These are phyloP conservation scores for Melipona beecheii DNA, from an alignment of 2,888 invertebrate genomes.

Conservation along the genomic window DNA sequence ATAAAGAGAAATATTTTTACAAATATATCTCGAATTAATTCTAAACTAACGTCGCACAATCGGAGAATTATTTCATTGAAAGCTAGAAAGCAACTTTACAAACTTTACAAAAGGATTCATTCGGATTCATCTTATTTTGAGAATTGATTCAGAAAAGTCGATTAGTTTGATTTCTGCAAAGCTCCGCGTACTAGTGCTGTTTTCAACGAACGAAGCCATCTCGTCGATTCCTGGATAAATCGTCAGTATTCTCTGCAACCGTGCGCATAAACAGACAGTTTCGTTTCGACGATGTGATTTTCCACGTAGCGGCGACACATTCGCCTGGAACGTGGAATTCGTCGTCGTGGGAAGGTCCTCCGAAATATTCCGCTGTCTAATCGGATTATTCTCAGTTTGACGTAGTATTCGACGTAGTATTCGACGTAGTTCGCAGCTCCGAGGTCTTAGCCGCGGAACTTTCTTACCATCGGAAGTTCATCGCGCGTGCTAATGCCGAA, in stretches of 20 bases:
- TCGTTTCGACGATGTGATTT: not conserved
- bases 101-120: not conserved
- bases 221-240: not conserved
- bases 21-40: no score
- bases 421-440: not conserved
- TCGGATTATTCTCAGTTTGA: slow-evolving; percentile 28
- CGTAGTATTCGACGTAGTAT: not conserved
- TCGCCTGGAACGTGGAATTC: not conserved
- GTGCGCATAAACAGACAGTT: not conserved
- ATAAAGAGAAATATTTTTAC: no score
- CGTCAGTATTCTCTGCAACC: no score
- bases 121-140: not conserved
- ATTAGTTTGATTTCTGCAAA: not conserved
- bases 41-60: no score
- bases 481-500: not conserved
- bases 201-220: not conserved
- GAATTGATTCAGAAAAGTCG: not conserved
- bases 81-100: no score
- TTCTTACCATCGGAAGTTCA: slow-evolving; percentile 3
- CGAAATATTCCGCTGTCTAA: slow-evolving; percentile 16
- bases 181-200: not conserved
- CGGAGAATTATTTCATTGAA: no score
- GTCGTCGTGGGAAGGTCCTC: slow-evolving; percentile 1
- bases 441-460: slow-evolving; percentile 1
- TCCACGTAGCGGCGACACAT: slow-evolving; percentile 5